Evolutionary conservation across 2,797 vertebrate genomes (phyloP), one percentile per base, ranked within the genome.

Genomic region (Acipenser ruthenus): DNA sequence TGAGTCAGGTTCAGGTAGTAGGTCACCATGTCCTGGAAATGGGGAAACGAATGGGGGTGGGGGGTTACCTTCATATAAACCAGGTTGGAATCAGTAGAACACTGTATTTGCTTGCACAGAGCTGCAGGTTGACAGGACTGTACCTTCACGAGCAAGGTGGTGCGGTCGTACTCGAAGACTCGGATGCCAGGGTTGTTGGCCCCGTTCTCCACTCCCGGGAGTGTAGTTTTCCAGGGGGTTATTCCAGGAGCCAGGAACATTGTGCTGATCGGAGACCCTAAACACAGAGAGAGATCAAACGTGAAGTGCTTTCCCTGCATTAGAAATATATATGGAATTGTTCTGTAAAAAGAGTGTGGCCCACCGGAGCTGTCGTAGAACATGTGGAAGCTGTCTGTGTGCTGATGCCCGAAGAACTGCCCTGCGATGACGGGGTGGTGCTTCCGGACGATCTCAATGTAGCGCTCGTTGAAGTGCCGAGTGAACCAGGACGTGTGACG

Each of bases 401-500:
- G 97, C 37, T 99, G 95, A 77, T 98, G 97, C 5, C 95, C 95
- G 2, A 97, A 99, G 77, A 99, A 98, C 83, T 99, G 96, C 13
- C 95, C 96, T 0, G 76, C 74, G 0, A 98, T 91, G 62, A 94
- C 84, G 0, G 52, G 1, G 52, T 96, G 92, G 74, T 97, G 85
- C 77, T 79, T 92, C 79, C 79, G 84, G 65, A 98, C 72, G 0
- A 95, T 74, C 5, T 84, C 72, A 67, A 94, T 11, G 71, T 97
- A 99, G 1, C 62, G 72, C n/a, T 81, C 59, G 11, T 98, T 98
- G 65, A 94, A 98, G 66, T 65, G 52, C 0, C 84, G 18, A n/a
- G 64, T 82, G 80, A 93, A 99, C 97, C 97, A 99, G 0, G 83
- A 13, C 67, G 86, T 93, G 62, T 70, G 70, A 65, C 89, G 83